A percentile compares a stretch with the other conserved stretches of the same genome.
phyloP scores from a whole-genome alignment of 2,888 invertebrate species.

The Drosophila kanekoi region DNA sequence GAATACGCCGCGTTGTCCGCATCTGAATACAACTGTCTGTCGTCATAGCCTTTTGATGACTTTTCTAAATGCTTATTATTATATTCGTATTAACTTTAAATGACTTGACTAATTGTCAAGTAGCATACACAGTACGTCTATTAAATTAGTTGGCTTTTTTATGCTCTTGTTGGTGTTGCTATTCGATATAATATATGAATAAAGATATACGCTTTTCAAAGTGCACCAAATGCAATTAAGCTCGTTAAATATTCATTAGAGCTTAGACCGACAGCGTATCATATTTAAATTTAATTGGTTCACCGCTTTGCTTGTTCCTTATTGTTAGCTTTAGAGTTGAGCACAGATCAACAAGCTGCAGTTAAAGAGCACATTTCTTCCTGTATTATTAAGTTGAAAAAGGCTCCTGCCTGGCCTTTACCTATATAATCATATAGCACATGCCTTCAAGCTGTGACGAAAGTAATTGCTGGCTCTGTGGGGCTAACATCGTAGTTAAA shows the following conservation, averaged over 20 bases:
- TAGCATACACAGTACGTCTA: constrained; percentile 23
- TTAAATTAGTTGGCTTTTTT: constrained; percentile 32
- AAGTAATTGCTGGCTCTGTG: constrained; percentile 1
- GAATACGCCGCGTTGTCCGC: no score
- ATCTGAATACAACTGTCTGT: background rate
- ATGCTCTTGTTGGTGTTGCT: constrained; percentile 20
- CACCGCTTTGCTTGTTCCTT: constrained; percentile 53
- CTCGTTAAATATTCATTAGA: constrained; percentile 67
- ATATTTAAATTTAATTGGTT: constrained; percentile 69
- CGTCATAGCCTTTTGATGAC: constrained; percentile 18
- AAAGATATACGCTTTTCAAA: constrained; percentile 14
- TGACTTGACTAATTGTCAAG: constrained; percentile 53
- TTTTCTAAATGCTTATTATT: constrained; percentile 39
- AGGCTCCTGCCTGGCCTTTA: constrained; percentile 2
- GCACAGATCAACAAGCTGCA: constrained; percentile 41
- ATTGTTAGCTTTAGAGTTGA: constrained; percentile 38
- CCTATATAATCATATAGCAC: background rate
- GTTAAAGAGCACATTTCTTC: constrained; percentile 21
- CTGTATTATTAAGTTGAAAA: constrained; percentile 48
- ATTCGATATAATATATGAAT: background rate
- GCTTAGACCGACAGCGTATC: constrained; percentile 31
- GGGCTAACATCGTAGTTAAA: background rate
- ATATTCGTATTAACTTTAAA: constrained; percentile 47
- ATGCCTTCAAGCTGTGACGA: background rate
- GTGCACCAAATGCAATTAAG: constrained; percentile 54